Evolutionary conservation across 1,140 invertebrate species (phyloP), one percentile per base, ranked within the genome.

Genomic region (Zophobas morio): DNA sequence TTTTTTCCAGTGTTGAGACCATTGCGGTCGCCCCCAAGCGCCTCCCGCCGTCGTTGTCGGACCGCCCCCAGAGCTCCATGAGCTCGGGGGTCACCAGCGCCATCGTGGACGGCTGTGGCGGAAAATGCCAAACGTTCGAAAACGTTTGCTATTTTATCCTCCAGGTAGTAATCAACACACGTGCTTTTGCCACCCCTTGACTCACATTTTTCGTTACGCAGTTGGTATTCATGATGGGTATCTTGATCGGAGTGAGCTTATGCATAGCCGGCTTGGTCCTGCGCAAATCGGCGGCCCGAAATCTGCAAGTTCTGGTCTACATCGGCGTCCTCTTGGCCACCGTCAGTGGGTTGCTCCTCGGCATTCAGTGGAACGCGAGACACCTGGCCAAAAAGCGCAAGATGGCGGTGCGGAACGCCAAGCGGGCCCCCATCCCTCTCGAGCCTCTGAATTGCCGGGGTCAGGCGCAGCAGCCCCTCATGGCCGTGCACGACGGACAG

Each of bases 81-180:
- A 84, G 84, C 78, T 83, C 84, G 33, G 83, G 79, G 6, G 76
- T 84, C 8, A 81, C 81, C 33, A 84, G 80, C 72, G 81, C 82
- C 42, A 88, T 88, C 40, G 88, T 90, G 57, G 88, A 90, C 77
- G 90, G 90, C 35, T 91, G 90, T 83, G 90, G 90, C 20, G 90
- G 90, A 0, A 90, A 90, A 82, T 91, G 90, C 76, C 89, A 90
- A 76, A 90, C 89, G 76, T 91, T 90, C 87, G 90, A 91, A 87
- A 91, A 90, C 87, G 88, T 91, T 78, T 91, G 90, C 85, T 91
- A 91, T 85, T 91, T 91, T 84, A 90, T 91, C 81, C 86, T 91
- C 81, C 89, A 91, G 87, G 90, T 91, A 80, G 81, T 81, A 39
- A 39, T 73, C 49, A 60, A 33, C 57, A n/a, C n/a, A n/a, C n/a